Percentiles rank a stretch among this genome's conserved stretches.
phyloP scores from a whole-genome alignment of 1,140 invertebrate species.

The Drosophila ogumai region DNA sequence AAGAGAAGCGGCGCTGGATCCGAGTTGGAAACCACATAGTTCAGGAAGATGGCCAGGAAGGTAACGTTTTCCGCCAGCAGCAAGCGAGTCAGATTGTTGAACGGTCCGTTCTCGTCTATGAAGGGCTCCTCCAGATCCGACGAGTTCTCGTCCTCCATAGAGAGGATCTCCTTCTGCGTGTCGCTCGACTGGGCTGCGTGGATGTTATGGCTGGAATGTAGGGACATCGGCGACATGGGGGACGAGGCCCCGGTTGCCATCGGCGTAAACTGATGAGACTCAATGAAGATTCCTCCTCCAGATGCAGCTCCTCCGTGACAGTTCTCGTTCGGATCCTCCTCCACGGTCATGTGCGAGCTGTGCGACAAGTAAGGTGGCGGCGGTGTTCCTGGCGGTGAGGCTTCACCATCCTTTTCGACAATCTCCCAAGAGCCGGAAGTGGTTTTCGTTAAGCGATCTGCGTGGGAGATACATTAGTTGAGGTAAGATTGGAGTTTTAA shows the following conservation, averaged over 20 bases:
- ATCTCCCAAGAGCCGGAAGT: constrained; percentile 83
- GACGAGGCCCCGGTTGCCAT: constrained; percentile 57
- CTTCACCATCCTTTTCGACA: constrained; percentile 85
- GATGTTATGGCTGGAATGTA: constrained; percentile 80
- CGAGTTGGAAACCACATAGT: constrained; percentile 94
- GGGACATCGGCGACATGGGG: constrained; percentile 52
- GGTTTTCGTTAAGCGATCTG: constrained; percentile 78
- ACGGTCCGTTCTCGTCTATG: constrained; percentile 92
- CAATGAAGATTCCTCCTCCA: constrained; percentile 64
- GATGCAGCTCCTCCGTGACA: constrained; percentile 39
- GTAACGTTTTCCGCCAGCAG: constrained; percentile 89
- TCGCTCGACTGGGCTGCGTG: constrained; percentile 75
- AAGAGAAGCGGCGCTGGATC: constrained; percentile 94
- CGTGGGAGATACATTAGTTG: too few species aligned
- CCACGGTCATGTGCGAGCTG: constrained; percentile 67
- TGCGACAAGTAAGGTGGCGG: constrained; percentile 91
- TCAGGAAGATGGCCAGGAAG: constrained; percentile 95
- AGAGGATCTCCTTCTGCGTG: constrained; percentile 92
- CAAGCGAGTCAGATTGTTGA: constrained; percentile 90
- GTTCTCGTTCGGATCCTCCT: constrained; percentile 71
- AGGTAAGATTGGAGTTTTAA: too few species aligned
- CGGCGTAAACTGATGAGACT: constrained; percentile 81
- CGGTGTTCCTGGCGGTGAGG: constrained; percentile 93
- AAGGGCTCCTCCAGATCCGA: constrained; percentile 92
- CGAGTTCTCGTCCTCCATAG: constrained; percentile 97